Base-by-base conservation (phyloP, 2,113 vertebrate species). In the Eira barbara region DNA sequence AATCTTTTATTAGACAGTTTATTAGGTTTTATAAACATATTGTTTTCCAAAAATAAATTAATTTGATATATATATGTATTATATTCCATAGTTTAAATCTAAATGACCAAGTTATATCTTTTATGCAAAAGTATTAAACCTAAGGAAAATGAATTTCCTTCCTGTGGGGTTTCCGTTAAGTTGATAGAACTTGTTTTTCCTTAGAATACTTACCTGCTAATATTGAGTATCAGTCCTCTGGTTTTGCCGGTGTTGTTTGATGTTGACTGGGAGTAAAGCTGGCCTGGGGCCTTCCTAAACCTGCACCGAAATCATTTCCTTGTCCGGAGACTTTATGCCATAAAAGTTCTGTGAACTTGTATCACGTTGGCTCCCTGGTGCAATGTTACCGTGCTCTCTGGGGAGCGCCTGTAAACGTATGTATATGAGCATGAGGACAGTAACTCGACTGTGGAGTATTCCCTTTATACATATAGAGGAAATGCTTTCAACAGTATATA, bases 231-330 rank as follows among this genome's bases (percentile, higher is more conserved):
- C 18, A 81, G 13, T 52, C 12, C 34, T 93, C 31, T n/a, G 20
- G 74, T 93, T 91, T 92, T 95, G 55, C 83, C 47, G 31, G 9
- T 27, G 1, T 42, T 92, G 34, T 97, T 93, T 92, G 95, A 91
- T 95, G 91, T 73, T 85, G 78, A 79, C 17, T 65, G 92, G 63
- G 49, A 96, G 85, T 90, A 85, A 61, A n/a, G 18, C 45, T 85
- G 92, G 81, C 91, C 55, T 74, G 65, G 31, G 45, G 81, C 78
- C 25, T 47, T 97, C 63, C 71, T 93, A 82, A 80, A 82, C 42
- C 52, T 71, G n/a, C 47, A 65, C 3, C 39, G 93, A 95, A 95
- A 89, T 94, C 29, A 88, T 97, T 97, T 96, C 69, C 88, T 97
- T 2, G 0, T 88, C 88, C 73, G 89, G 91, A 34, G 29, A 83